Evolutionary conservation across 2,113 vertebrate species (phyloP), one percentile per base, ranked within the genome.

Genomic region (Oryzias celebensis): DNA sequence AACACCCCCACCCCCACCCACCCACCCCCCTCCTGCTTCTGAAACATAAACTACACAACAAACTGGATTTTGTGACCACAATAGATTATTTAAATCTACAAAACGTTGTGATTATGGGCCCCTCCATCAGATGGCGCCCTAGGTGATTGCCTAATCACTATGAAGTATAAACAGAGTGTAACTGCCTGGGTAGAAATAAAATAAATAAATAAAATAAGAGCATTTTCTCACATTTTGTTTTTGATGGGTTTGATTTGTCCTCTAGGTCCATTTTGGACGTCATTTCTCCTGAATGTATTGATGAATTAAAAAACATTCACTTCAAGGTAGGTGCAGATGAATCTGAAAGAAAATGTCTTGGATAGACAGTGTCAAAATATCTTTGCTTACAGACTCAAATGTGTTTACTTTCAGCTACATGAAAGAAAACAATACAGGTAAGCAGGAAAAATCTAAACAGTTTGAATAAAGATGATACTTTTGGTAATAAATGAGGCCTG

Each of bases 361-460:
- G 31, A 69, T 3, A 4, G 58, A 54, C 14, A 46, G 4, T 49
- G 4, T 31, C 4, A 16, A 24, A 63, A 3, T 17, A 1, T 52
- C 22, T 51, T 5, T 17, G 59, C 5, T 59, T 42, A 36, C 48
- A 79, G 14, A 76, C 53, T 58, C 43, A 17, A 0, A 18, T 57
- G 53, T 78, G 10, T 64, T 68, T 77, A 62, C 68, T 88, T 84
- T 17, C 81, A 99, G 97, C 91, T 98, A 12, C 86, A 71, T 12
- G 91, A 91, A 51, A 93, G 90, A 47, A 95, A 97, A 47, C 87
- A 94, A 48, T 98, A 97, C 92, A 96, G 94, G 97, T 98, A 90
- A 87, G 90, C 5, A 15, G 56, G 62, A 12, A 7, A 0, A 49
- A 44, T 17, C 15, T 7, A n/a, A 16, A 5, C 15, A 43, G 5